Percentiles rank a stretch among this genome's conserved stretches.
Conservation (phyloP, 1,140 invertebrate genomes). For the Stegodyphus dumicola region DNA sequence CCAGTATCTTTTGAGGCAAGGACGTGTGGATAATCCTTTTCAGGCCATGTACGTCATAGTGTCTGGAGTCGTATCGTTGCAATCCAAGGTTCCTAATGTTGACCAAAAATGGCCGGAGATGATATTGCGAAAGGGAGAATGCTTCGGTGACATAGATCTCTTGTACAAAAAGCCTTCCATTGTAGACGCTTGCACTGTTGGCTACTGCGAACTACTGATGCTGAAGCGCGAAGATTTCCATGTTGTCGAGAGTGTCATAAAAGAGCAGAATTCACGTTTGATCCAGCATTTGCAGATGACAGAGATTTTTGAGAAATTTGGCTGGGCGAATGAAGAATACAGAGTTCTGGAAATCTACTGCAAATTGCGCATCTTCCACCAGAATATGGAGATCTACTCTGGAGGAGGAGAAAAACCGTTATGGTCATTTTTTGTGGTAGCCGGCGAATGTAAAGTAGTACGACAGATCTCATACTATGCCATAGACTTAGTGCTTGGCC, state of each 20-base stretch:
- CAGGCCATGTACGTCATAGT: slow-evolving; percentile 15
- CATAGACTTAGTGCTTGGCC: no score
- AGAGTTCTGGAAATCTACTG: slow-evolving; percentile 12
- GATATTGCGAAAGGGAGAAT: slow-evolving; percentile 11
- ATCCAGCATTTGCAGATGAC: not conserved
- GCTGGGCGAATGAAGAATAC: slow-evolving; percentile 12
- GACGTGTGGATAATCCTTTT: not conserved
- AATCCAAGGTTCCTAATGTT: not conserved
- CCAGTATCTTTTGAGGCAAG: not conserved
- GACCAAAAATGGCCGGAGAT: slow-evolving; percentile 23
- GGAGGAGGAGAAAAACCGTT: not conserved
- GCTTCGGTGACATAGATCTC: slow-evolving; percentile 28
- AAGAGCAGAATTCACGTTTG: not conserved
- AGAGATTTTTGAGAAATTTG: not conserved
- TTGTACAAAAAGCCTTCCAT: not conserved
- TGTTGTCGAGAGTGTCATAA: not conserved
- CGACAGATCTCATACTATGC: not conserved
- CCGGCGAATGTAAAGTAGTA: slow-evolving; percentile 23
- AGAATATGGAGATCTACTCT: slow-evolving; percentile 10
- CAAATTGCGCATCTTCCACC: not conserved
- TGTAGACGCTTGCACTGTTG: slow-evolving; percentile 6
- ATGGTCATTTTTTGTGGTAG: slow-evolving; percentile 17
- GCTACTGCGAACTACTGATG: slow-evolving; percentile 23
- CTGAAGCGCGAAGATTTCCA: slow-evolving; percentile 9
- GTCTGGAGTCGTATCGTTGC: slow-evolving; percentile 21